Evolutionary conservation across 92 coral and sea anemone species (phyloP), one percentile per base, ranked within the genome.

Genomic region (Parazoanthus swiftii): DNA sequence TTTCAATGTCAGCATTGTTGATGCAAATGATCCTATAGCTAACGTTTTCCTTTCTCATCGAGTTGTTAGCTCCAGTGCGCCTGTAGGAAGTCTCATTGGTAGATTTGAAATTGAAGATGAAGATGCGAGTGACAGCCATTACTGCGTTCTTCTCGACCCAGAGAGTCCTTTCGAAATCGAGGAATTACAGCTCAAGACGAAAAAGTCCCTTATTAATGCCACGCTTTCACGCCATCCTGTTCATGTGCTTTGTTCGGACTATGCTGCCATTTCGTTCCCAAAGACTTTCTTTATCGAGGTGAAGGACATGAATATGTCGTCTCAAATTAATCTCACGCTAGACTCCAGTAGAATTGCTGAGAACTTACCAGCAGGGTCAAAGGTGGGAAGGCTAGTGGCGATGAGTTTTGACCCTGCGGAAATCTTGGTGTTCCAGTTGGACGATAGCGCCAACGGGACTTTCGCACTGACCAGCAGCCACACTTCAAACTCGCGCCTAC

Each of bases 401-500:
- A 20, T 56, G 84, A 82, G 90, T 5, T 89, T 71, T 42, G 85
- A 89, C 74, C 88, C 92, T 14, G 72, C 91, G 39, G 92, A 93
- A 65, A 74, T 89, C 13, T 72, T 91, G 29, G 76, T 88, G 56
- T 79, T 93, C 70, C 85, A 89, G 84, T 58, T 93, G 10, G 95
- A 93, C 42, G 94, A 89, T 73, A 91, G 92, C 36, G 90, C 74
- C 43, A 92, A 93, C 26, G 94, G 94, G 26, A 92, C 94, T 44
- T 92, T 92, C 66, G 85, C 89, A 84, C 75, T 92, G 85, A 58
- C 79, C 81, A 88, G 89, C 88, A 86, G 88, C 66, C 35, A 36
- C 65, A 86, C 87, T 59, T 59, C 80, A 56, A 92, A 90, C 72
- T 63, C 89, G n/a, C 85, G 88, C 82, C 68, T 81, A 54, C 79